Base-by-base conservation (phyloP, 2,888 invertebrate genomes). In the Pachymerium ferrugineum region DNA sequence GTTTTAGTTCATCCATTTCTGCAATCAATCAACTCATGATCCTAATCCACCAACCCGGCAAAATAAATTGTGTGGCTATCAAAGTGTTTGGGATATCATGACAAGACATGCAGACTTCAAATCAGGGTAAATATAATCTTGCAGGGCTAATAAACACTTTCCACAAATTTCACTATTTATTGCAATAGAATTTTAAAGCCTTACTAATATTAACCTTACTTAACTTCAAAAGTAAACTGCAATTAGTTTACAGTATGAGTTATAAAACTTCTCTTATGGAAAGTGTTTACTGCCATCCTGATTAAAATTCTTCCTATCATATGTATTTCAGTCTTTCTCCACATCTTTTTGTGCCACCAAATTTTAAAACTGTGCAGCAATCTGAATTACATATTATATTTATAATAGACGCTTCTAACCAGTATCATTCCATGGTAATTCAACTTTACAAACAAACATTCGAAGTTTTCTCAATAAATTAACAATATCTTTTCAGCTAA, bases 401-500 rank as follows among this genome's bases (percentile, higher is more conserved):
- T 25, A 62, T 62, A 14, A 62, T 62, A 28, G 62, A 62, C 28
- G 62, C 62, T 10, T 62, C 62, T 3, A 25, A 62, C 12, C 1
- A 62, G 22, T 62, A 62, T 62, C 28, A 62, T 25, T 62, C 62
- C 25, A 62, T 62, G 62, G 62, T 62, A 28, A 62, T 28, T 28
- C n/a, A 12, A 62, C 12, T 62, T 22, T 10, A 62, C n/a, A n/a
- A n/a, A n/a, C n/a, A 62, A 1, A 22, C 1, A 25, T 25, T 62
- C 2, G 12, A 10, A 14, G 6, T 22, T 47, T 47, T 12, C 16
- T n/a, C 16, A 6, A n/a, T 38, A 14, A 3, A 12, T 14, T 12
- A 62, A 3, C 28, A 25, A 25, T 25, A 14, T 28, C 22, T 8
- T 62, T 62, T 28, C 28, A 62, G 62, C 28, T 62, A n/a, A 25